phyloP scores from a whole-genome alignment of 2,113 vertebrate species.

The Oreochromis aureus region DNA sequence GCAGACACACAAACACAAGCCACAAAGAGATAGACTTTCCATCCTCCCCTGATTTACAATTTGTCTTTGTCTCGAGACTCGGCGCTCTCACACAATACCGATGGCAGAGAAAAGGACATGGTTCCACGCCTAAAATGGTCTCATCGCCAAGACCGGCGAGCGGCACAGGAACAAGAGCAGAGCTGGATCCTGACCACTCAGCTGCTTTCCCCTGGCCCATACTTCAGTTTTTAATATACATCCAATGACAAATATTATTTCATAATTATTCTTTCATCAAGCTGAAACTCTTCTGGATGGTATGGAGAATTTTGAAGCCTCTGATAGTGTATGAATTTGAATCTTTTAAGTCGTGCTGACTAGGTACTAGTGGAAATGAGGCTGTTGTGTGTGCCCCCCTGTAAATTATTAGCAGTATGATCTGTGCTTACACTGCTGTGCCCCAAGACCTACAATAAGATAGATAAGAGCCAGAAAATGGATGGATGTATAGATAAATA shows the following conservation, averaged over 20 bases:
- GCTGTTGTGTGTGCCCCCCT: not conserved
- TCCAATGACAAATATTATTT: not conserved
- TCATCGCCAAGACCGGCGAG: constrained; percentile 31
- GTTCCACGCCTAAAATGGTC: constrained; percentile 62
- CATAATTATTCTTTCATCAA: not conserved
- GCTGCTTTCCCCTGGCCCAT: not conserved
- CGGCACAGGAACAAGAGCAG: not conserved
- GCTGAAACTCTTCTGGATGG: not conserved
- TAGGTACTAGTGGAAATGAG: not conserved
- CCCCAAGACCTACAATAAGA: accelerated
- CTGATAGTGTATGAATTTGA: not conserved
- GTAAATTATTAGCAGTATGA: accelerated
- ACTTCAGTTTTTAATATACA: not conserved
- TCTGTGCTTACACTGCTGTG: not conserved
- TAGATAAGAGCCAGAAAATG: not conserved
- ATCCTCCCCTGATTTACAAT: constrained; percentile 52
- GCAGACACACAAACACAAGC: constrained; percentile 52
- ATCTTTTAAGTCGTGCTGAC: not conserved
- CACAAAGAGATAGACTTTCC: constrained; percentile 48
- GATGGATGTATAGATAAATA: not conserved
- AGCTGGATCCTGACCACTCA: not conserved
- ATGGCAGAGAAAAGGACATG: constrained; percentile 36
- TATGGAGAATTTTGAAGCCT: not conserved
- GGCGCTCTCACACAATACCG: constrained; percentile 25
- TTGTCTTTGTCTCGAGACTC: constrained; percentile 43